Percentiles rank a stretch among this genome's conserved stretches.
These are phyloP conservation scores for Cheilosia scutellata DNA, from an alignment of 2,888 invertebrate genomes.

Conservation along the genomic window DNA sequence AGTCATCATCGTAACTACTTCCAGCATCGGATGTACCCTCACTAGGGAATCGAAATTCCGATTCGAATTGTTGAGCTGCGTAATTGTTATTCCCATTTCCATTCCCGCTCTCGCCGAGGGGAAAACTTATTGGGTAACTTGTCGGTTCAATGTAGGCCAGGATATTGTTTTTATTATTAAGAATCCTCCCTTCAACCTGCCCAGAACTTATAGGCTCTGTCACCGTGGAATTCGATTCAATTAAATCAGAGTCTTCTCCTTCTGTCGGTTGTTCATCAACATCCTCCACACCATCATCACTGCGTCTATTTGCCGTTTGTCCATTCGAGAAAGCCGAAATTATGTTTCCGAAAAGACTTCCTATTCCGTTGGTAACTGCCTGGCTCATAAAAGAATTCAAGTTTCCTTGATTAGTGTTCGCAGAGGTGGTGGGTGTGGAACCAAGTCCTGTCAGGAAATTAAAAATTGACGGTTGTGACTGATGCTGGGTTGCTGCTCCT, in stretches of 20 bases:
- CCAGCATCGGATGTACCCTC: conserved; percentile 19
- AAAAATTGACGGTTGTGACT: conserved; percentile 70
- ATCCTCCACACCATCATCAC: conserved; percentile 79
- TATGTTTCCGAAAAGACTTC: conserved; percentile 82
- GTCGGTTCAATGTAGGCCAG: conserved; percentile 54
- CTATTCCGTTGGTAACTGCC: conserved; percentile 80
- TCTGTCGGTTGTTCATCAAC: conserved; percentile 74
- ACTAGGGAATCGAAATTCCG: conserved; percentile 72
- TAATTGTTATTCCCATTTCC: conserved; percentile 53
- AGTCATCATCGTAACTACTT: conserved; percentile 57
- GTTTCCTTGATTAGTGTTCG: conserved; percentile 76
- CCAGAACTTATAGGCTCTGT: conserved; percentile 31
- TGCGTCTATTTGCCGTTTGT: conserved; percentile 71
- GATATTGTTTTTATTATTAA: conserved; percentile 72
- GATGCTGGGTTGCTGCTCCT: conserved; percentile 59
- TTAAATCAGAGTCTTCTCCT: conserved; percentile 77
- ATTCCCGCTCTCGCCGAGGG: conserved; percentile 4
- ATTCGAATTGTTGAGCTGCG: conserved; percentile 55
- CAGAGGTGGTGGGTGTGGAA: conserved; percentile 74
- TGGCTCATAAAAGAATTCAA: conserved; percentile 77
- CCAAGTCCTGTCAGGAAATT: conserved; percentile 79
- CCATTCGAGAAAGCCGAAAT: conserved; percentile 81
- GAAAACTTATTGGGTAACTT: conserved; percentile 69
- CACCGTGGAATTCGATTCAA: conserved; percentile 75
- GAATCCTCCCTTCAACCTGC: conserved; percentile 55